Conservation (phyloP, 2,888 invertebrate species). For the Andrena bicolor region DNA sequence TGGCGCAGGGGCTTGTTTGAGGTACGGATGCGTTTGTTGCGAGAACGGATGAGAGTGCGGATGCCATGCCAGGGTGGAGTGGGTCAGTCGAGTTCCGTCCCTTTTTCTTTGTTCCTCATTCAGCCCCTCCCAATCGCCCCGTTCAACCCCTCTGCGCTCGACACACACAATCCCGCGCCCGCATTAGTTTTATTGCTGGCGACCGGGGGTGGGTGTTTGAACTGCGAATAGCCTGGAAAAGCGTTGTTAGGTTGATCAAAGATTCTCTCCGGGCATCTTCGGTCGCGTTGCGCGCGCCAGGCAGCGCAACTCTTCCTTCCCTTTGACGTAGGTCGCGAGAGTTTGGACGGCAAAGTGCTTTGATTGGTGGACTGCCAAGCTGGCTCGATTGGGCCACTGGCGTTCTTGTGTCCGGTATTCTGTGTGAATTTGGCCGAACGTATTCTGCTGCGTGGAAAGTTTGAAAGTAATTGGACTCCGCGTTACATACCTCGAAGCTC, state of each 20-base stretch:
- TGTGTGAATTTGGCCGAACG: not conserved
- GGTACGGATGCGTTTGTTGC: conserved; percentile 64
- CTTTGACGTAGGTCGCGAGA: conserved; percentile 35
- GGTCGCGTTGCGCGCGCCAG: not conserved
- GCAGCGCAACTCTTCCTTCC: conserved; percentile 37
- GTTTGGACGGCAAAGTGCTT: conserved; percentile 29
- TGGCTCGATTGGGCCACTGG: conserved; percentile 22
- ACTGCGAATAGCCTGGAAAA: conserved; percentile 50
- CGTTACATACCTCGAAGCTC: not conserved
- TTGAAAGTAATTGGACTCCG: not conserved
- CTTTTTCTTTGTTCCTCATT: not conserved
- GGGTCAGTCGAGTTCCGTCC: conserved; percentile 43
- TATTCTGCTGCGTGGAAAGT: not conserved
- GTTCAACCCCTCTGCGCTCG: conserved; percentile 5
- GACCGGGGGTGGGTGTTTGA: conserved; percentile 18
- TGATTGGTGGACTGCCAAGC: conserved; percentile 42
- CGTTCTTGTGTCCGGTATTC: not conserved
- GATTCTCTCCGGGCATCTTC: conserved; percentile 41
- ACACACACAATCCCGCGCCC: conserved; percentile 34
- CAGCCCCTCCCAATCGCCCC: not conserved
- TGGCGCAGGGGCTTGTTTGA: conserved; percentile 55
- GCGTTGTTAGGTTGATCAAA: conserved; percentile 53
- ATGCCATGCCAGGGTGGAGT: conserved; percentile 52
- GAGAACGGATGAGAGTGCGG: conserved; percentile 57
- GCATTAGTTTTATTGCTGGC: conserved; percentile 61